Evolutionary conservation across 1,140 invertebrate species (phyloP).

Genomic region (Calliphora vicina): DNA sequence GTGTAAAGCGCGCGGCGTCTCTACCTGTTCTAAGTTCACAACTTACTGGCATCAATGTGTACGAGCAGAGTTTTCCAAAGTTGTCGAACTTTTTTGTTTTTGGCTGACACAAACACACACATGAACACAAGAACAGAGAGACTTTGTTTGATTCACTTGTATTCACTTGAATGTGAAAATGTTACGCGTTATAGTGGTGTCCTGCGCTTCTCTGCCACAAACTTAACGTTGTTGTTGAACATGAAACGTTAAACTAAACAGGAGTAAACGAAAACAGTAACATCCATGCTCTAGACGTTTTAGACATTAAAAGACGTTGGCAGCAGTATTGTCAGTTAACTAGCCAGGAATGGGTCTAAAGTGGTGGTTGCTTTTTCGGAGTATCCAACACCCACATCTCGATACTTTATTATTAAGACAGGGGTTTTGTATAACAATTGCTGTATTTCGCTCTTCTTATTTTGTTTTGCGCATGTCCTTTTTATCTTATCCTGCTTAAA

Average conservation of each 20-base stretch:
- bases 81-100: conserved; percentile 59
- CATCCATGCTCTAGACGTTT: not conserved
- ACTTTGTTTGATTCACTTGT: not conserved
- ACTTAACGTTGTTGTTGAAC: conserved; percentile 18
- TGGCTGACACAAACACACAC: not conserved
- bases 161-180: conserved; percentile 36
- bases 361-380: conserved; percentile 23
- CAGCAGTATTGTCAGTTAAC: not conserved
- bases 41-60: conserved; percentile 58
- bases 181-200: conserved; percentile 48
- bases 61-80: conserved; percentile 60
- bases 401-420: not conserved
- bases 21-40: conserved; percentile 64
- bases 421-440: not conserved
- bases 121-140: not conserved
- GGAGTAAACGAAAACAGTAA: conserved; percentile 2
- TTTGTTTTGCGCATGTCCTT: not conserved
- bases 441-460: not conserved
- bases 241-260: conserved; percentile 25
- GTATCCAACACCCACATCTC: conserved; percentile 2
- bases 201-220: conserved; percentile 15
- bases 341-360: not conserved
- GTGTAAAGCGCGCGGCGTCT: conserved; percentile 54
- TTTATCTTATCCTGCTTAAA: not conserved
- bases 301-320: not conserved